Evolutionary conservation across 1,140 invertebrate species (phyloP).

Genomic region (Neodiprion pinetum): DNA sequence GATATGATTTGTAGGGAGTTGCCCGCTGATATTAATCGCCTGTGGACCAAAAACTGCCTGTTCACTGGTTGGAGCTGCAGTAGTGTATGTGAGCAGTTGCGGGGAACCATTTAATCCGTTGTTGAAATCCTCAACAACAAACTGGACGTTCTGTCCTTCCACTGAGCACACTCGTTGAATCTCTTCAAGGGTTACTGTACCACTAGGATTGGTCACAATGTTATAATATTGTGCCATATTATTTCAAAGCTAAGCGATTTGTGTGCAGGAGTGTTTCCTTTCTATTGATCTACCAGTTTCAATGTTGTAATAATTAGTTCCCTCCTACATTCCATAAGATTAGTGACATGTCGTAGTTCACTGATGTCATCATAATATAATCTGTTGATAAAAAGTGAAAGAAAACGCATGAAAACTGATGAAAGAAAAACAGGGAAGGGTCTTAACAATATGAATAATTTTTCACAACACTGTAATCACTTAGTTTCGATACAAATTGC

Average conservation of each 20-base stretch:
- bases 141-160: conserved; percentile 53
- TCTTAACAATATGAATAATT: no score
- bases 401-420: neutral
- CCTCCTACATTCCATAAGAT: neutral
- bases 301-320: neutral
- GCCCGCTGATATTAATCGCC: conserved; percentile 48
- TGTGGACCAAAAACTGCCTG: conserved; percentile 46
- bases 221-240: conserved; percentile 61
- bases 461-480: no score
- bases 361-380: neutral
- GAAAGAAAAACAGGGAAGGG: no score
- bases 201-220: conserved; percentile 51
- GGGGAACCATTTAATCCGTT: conserved; percentile 47
- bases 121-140: conserved; percentile 52
- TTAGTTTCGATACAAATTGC: no score
- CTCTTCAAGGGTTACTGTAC: conserved; percentile 52
- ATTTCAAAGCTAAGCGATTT: conserved; percentile 33
- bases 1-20: conserved; percentile 44
- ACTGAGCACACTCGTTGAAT: conserved; percentile 46
- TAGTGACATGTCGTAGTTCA: neutral
- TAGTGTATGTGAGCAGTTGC: conserved; percentile 49
- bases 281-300: neutral
- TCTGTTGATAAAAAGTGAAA: neutral
- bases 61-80: conserved; percentile 44
- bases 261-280: neutral